Evolutionary conservation across 1,140 invertebrate species (phyloP).

Genomic region (Whitmania pigra): DNA sequence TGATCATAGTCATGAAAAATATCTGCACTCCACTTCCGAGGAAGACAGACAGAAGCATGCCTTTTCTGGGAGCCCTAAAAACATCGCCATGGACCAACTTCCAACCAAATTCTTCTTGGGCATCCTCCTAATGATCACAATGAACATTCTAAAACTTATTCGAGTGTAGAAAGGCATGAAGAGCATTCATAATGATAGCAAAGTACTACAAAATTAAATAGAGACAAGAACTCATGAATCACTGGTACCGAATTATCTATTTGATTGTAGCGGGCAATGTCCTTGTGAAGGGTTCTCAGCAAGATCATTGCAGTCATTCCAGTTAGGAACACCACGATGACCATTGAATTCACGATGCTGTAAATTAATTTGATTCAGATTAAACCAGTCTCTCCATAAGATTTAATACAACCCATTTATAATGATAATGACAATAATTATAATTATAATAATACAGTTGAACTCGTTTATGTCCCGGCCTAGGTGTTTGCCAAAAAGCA

Average conservation of each 20-base stretch:
- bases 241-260: slow-evolving; percentile 47
- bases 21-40: slow-evolving; percentile 90
- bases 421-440: too few species aligned
- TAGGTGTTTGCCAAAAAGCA: too few species aligned
- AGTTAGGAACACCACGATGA: slow-evolving; percentile 57
- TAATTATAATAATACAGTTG: too few species aligned
- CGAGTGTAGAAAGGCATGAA: background rate
- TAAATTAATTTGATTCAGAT: slow-evolving; percentile 18
- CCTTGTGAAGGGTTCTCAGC: slow-evolving; percentile 87
- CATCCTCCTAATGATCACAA: slow-evolving; percentile 60
- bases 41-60: slow-evolving; percentile 87
- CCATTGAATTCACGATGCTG: slow-evolving; percentile 49
- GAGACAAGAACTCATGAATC: background rate
- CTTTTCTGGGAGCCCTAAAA: slow-evolving; percentile 70
- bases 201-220: background rate
- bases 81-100: slow-evolving; percentile 57
- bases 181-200: background rate
- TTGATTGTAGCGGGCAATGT: slow-evolving; percentile 95
- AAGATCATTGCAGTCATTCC: slow-evolving; percentile 99
- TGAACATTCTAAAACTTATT: background rate
- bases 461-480: too few species aligned
- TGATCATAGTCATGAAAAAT: slow-evolving; percentile 52
- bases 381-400: background rate
- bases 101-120: slow-evolving; percentile 98
- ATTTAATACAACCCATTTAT: background rate